Base-by-base conservation (phyloP, 2,888 invertebrate genomes). In the Eulithis prunata region DNA sequence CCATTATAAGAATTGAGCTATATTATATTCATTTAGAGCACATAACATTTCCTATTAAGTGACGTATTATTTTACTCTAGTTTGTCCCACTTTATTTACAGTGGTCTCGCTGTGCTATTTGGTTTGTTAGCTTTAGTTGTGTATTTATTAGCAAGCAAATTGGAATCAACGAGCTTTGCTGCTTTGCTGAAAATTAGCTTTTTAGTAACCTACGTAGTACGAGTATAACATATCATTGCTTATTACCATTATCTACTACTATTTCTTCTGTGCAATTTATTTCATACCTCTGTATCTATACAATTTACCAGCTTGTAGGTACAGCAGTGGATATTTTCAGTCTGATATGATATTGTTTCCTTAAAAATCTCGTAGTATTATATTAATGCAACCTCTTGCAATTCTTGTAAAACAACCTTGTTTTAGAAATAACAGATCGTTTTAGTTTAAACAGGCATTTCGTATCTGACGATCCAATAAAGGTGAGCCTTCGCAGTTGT, bases 401-500 rank as follows among this genome's bases (percentile, higher is more conserved):
- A 41, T 41, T 11, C 6, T 41, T 41, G 45, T 21, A 45, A 45
- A 32, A 45, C n/a, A 45, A 28, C 7, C 21, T 2, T 14, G 36
- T 38, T 69, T 76, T 74, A 71, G 76, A 76, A 82, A 74, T 82
- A n/a, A 32, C n/a, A 53, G 8, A 13, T 36, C n/a, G 75, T 77
- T 70, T 57, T 38, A 64, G 54, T 51, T 62, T 54, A 52, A 65
- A 58, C 60, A 51, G 51, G 58, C 52, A 46, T 58, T 60, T 78
- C 82, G 74, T 32, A 32, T 32, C 32, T 2, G 76, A 74, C 80
- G 77, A 86, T 88, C 84, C 87, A 89, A 90, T 91, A 91, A 88
- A 91, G 88, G 89, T 89, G 85, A 86, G 83, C 79, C 78, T 75
- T 84, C 75, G 82, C 84, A 85, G 82, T 82, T 81, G 84, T 87